Evolutionary conservation across 2,113 vertebrate genomes (phyloP), one percentile per base, ranked within the genome.

Genomic region (Danionella cerebrum): DNA sequence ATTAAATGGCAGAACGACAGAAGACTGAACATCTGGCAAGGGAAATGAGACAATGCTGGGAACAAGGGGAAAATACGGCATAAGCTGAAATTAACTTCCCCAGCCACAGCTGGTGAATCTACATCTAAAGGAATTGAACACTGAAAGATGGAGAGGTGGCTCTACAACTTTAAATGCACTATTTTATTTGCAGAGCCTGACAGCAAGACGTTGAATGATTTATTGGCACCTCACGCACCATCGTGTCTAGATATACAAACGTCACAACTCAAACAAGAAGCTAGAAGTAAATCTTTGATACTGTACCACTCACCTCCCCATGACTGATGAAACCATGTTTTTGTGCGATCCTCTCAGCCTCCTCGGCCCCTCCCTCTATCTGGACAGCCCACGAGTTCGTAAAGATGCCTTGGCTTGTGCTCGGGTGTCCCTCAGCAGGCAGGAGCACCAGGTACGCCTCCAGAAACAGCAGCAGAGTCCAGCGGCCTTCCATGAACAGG

Each of bases 381-480:
- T 83, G 89, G 76, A 97, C 91, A 0, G 96, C 96, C 96, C 96
- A 98, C 9, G 92, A 88, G 82, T 97, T 97, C 80, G 93, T 97
- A 83, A 92, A 98, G 76, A 96, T 65, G 36, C 74, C 86, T 68
- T 86, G 88, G 52, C 78, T 79, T 1, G 79, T 65, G 76, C 81
- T 82, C 62, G 88, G 79, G 54, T 70, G 82, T 44, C 71, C 76
- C 75, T 86, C 84, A 50, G 86, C 75, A 69, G 83, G 47, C 65
- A 91, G 79, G 78, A 84, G 81, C 82, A 89, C 85, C 80, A 85
- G 81, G 79, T 84, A 81, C 76, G 91, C 85, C 90, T 92, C 90
- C 70, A 89, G 80, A 74, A 82, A 79, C 72, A 80, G 78, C 74
- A 83, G 75, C 74, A 83, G 79, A 75, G 71, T 80, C 84, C 80